Percentiles rank a stretch among this genome's conserved stretches.
Evolutionary conservation across 2,113 vertebrate species (phyloP).

Genomic region (Anolis sagrei): DNA sequence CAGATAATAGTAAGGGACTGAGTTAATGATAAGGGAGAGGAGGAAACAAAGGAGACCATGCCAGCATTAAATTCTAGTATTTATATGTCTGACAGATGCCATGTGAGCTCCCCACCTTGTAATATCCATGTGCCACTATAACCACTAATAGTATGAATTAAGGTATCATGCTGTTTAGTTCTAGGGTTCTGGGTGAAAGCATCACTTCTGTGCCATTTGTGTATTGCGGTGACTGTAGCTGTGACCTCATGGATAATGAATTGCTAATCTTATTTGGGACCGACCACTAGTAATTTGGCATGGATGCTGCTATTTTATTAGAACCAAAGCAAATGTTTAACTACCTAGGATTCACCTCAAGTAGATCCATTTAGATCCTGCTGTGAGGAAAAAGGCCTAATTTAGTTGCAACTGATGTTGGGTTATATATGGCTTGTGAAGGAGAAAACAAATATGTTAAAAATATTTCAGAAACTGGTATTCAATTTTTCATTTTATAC

Average conservation of each 20-base stretch:
- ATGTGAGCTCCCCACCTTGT: constrained; percentile 26
- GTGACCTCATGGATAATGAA: constrained; percentile 17
- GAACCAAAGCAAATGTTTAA: constrained; percentile 40
- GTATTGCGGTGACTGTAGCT: constrained; percentile 1
- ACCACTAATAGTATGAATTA: constrained; percentile 26
- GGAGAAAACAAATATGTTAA: background rate
- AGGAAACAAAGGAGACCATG: constrained; percentile 6
- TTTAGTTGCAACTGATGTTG: background rate
- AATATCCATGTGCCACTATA: constrained; percentile 27
- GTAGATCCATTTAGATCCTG: constrained; percentile 41
- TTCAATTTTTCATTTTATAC: constrained; percentile 39
- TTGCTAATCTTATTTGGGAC: constrained; percentile 21
- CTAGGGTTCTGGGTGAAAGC: constrained; percentile 32
- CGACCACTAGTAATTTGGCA: constrained; percentile 3
- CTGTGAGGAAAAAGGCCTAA: constrained; percentile 23
- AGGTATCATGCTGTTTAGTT: constrained; percentile 24
- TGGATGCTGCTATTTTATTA: background rate
- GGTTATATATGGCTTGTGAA: constrained; percentile 4
- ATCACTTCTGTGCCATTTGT: constrained; percentile 23
- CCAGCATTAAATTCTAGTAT: constrained; percentile 18
- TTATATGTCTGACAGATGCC: constrained; percentile 19
- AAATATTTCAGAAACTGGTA: constrained; percentile 55
- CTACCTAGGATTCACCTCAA: constrained; percentile 28
- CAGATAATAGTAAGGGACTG: constrained; percentile 22
- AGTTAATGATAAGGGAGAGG: constrained; percentile 13